These are phyloP conservation scores for Craterocephalus amniculus DNA, from an alignment of 2,797 vertebrate species.

Conservation along the genomic window DNA sequence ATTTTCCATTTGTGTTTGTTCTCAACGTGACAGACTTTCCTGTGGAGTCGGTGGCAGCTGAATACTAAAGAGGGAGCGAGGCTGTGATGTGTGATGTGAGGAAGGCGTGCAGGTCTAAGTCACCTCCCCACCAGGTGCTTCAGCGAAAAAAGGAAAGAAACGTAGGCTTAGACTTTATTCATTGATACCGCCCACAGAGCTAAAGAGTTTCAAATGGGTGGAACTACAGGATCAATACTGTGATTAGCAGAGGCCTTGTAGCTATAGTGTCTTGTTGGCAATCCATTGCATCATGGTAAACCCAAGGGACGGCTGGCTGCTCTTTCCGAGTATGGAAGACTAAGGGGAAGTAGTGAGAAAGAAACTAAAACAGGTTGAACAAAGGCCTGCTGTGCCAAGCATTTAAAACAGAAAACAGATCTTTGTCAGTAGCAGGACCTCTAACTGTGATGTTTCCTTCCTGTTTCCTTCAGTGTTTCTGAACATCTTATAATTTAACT, in stretches of 20 bases:
- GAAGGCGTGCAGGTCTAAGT: conserved; percentile 62
- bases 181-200: conserved; percentile 78
- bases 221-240: conserved; percentile 85
- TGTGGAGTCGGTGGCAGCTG: conserved; percentile 56
- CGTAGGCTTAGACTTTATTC: conserved; percentile 75
- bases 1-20: conserved; percentile 69
- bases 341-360: conserved; percentile 39
- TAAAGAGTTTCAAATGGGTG: conserved; percentile 83
- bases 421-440: background rate
- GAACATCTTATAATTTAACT: background rate
- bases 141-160: conserved; percentile 60
- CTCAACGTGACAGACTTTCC: conserved; percentile 60
- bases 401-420: conserved; percentile 8
- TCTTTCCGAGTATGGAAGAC: conserved; percentile 44
- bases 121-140: conserved; percentile 64
- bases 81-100: conserved; percentile 65
- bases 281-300: conserved; percentile 78
- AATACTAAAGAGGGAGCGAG: conserved; percentile 70
- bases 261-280: conserved; percentile 79
- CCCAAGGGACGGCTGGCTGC: conserved; percentile 55
- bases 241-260: conserved; percentile 86
- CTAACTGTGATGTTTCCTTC: background rate
- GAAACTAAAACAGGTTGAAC: conserved; percentile 30
- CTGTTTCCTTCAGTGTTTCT: background rate
- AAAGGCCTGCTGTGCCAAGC: conserved; percentile 1